Conservation (phyloP, 1,140 invertebrate genomes). For the Drosophila sulfurigaster region DNA sequence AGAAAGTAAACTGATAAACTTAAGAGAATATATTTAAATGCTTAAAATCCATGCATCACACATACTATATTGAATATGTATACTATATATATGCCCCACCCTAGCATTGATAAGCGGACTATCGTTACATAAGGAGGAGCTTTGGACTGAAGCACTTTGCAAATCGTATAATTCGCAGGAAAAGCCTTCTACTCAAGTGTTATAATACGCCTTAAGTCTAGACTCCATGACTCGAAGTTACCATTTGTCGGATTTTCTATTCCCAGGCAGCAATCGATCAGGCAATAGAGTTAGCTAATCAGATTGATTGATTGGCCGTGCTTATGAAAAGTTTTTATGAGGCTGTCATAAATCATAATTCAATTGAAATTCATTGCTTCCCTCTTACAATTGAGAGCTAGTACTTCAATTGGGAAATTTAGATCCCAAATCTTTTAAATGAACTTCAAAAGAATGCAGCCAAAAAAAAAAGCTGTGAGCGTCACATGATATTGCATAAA, state of each 20-base stretch:
- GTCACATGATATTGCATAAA: constrained; percentile 81
- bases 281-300: constrained; percentile 51
- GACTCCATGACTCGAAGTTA: constrained; percentile 18
- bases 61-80: neutral
- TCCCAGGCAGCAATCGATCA: constrained; percentile 40
- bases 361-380: constrained; percentile 57
- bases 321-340: constrained; percentile 58
- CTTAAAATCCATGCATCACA: constrained; percentile 16
- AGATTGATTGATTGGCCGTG: constrained; percentile 64
- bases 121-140: constrained; percentile 53
- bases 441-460: constrained; percentile 5
- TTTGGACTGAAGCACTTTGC: constrained; percentile 35
- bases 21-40: constrained; percentile 9
- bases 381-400: constrained; percentile 30
- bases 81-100: constrained; percentile 12
- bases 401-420: constrained; percentile 4
- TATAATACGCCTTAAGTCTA: constrained; percentile 15
- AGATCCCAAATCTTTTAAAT: constrained; percentile 17
- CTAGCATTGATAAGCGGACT: constrained; percentile 10
- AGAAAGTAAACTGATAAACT: constrained; percentile 21
- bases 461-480: constrained; percentile 17
- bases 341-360: constrained; percentile 71
- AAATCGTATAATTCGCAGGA: constrained; percentile 28
- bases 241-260: constrained; percentile 44
- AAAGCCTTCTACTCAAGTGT: constrained; percentile 17